Evolutionary conservation across 35 echinoderm and acorn worm genomes (phyloP).

Genomic region (Ptychodera flava): DNA sequence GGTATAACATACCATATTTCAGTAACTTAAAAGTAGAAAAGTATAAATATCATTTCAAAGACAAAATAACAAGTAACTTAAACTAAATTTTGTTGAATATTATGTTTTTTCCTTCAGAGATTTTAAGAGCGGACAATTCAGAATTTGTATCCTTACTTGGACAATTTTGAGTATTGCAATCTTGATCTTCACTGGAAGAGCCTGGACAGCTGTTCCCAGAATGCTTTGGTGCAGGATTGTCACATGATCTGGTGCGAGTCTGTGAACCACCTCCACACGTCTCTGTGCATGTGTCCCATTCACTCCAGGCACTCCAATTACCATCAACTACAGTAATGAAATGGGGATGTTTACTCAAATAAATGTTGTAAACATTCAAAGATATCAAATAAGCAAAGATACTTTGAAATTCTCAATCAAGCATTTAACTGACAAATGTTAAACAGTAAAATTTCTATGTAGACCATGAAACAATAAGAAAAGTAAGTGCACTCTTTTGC

Average conservation of each 20-base stretch:
- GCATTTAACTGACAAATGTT: not conserved
- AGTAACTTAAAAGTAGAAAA: no score
- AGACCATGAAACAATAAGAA: no score
- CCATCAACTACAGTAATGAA: slow-evolving; percentile 64
- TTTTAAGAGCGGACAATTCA: no score
- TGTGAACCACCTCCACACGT: slow-evolving; percentile 62
- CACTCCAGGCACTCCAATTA: slow-evolving; percentile 32
- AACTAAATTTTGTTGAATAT: no score
- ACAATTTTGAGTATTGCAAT: slow-evolving; percentile 50
- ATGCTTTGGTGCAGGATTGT: slow-evolving; percentile 58
- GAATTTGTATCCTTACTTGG: slow-evolving; percentile 65
- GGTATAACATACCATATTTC: no score
- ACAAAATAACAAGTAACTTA: no score
- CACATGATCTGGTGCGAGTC: slow-evolving; percentile 39
- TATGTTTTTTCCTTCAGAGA: no score
- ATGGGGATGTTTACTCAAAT: no score
- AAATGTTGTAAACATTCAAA: not conserved
- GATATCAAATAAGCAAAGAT: not conserved
- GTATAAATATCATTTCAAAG: no score
- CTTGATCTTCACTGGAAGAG: slow-evolving; percentile 14
- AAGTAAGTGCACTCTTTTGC: no score
- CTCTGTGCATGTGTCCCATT: slow-evolving; percentile 43
- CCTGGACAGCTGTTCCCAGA: slow-evolving; percentile 37
- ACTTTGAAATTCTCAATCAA: not conserved
- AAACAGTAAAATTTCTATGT: no score